phyloP scores from a whole-genome alignment of 1,140 invertebrate species.

The Adoxophyes honmai region DNA sequence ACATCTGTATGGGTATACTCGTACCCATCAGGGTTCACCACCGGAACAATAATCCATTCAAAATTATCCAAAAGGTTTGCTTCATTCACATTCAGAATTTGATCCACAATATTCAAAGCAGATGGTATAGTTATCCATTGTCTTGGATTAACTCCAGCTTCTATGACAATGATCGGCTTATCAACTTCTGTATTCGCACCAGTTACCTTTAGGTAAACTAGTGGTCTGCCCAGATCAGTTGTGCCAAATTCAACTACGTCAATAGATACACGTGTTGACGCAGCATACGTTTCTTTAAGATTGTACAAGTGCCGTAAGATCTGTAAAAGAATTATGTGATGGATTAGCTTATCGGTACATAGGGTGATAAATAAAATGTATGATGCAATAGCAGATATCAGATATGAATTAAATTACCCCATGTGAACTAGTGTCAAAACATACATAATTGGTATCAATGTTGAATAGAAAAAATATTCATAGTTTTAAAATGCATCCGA shows the following conservation, averaged over 20 bases:
- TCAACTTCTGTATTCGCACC: slow-evolving; percentile 16
- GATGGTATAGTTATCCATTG: slow-evolving; percentile 80
- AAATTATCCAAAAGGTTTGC: slow-evolving; percentile 73
- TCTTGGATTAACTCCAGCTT: slow-evolving; percentile 78
- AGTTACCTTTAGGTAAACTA: slow-evolving; percentile 48
- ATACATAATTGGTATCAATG: too few species aligned
- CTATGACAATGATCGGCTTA: slow-evolving; percentile 58
- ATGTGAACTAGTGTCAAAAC: too few species aligned
- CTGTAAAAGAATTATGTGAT: slow-evolving; percentile 35
- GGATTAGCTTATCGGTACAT: too few species aligned
- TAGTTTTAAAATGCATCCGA: too few species aligned
- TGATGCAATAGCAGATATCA: too few species aligned
- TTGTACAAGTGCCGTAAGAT: slow-evolving; percentile 40
- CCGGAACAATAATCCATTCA: slow-evolving; percentile 85
- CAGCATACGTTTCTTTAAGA: slow-evolving; percentile 29
- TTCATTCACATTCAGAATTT: slow-evolving; percentile 51
- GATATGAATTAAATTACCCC: too few species aligned
- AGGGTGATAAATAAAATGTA: too few species aligned
- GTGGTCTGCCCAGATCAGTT: slow-evolving; percentile 42
- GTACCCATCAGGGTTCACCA: slow-evolving; percentile 88
- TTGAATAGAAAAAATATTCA: too few species aligned
- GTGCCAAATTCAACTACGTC: slow-evolving; percentile 38
- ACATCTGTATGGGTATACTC: slow-evolving; percentile 82
- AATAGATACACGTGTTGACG: slow-evolving; percentile 28
- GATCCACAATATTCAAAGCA: slow-evolving; percentile 76